Percentiles rank a stretch among this genome's conserved stretches.
phyloP scores from a whole-genome alignment of 2,797 vertebrate species.

The Cossypha dichroa region DNA sequence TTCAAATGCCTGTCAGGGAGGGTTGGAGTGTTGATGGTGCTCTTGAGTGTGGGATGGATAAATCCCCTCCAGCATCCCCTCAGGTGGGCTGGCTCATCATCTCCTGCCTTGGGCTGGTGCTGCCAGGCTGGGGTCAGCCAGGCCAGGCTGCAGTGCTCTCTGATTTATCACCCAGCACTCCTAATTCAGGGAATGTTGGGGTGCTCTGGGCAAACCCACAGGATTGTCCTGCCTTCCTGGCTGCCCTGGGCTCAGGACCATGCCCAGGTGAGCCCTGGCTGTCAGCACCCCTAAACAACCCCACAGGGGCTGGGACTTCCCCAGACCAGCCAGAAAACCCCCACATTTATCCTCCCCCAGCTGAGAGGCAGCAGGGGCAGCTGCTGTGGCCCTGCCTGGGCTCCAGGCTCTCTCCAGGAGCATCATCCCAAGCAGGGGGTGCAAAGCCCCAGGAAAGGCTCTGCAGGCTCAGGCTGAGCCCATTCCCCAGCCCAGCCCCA shows the following conservation, averaged over 20 bases:
- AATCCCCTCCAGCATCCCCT: not conserved
- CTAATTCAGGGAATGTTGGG: accelerated
- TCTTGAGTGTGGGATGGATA: not conserved
- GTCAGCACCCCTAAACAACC: not conserved
- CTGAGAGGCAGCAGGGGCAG: accelerated
- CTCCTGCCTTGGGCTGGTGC: not conserved
- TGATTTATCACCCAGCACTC: not conserved
- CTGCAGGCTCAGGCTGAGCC: not conserved
- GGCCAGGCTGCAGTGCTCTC: accelerated
- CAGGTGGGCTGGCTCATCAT: not conserved
- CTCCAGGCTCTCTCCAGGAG: not conserved
- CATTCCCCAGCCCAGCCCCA: not conserved
- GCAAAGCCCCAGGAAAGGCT: not conserved
- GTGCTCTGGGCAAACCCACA: not conserved
- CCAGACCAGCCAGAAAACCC: not conserved
- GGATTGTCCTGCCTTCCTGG: accelerated
- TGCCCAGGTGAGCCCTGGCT: not conserved
- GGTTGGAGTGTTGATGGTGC: not conserved
- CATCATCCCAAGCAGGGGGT: not conserved
- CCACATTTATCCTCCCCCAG: not conserved
- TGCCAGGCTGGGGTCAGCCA: not conserved
- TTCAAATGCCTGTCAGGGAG: not conserved
- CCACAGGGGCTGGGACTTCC: accelerated
- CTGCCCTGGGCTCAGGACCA: not conserved
- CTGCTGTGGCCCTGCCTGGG: not conserved